phyloP scores from a whole-genome alignment of 1,140 invertebrate genomes.

The Sipha flava region DNA sequence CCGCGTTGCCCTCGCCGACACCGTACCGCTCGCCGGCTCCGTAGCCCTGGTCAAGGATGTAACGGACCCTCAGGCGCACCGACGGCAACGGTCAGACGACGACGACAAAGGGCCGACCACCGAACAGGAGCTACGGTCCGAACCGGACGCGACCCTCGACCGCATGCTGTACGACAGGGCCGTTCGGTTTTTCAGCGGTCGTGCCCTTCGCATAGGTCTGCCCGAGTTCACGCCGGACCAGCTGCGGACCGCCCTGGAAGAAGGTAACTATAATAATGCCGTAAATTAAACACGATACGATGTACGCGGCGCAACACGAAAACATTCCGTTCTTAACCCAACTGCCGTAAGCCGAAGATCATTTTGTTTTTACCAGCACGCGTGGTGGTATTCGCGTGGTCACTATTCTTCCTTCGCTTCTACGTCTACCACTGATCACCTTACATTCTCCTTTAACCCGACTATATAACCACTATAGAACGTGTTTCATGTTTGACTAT shows the following conservation, averaged over 20 bases:
- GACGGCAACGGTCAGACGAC: constrained; percentile 45
- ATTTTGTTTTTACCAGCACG: too few species aligned
- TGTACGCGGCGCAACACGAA: too few species aligned
- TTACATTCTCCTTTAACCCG: too few species aligned
- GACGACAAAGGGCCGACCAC: constrained; percentile 52
- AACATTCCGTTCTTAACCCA: too few species aligned
- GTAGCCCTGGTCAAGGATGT: constrained; percentile 47
- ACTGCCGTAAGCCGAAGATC: too few species aligned
- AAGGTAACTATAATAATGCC: constrained; percentile 54
- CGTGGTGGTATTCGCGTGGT: too few species aligned
- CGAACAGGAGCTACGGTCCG: constrained; percentile 43
- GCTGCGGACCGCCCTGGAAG: constrained; percentile 59
- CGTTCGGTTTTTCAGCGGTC: constrained; percentile 59
- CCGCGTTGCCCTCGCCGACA: constrained; percentile 42
- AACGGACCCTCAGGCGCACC: background rate
- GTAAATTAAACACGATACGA: background rate
- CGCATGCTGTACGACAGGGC: constrained; percentile 61
- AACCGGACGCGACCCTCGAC: constrained; percentile 55
- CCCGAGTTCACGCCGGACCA: constrained; percentile 61
- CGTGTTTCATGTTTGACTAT: too few species aligned
- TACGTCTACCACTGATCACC: too few species aligned
- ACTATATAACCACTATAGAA: too few species aligned
- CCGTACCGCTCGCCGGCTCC: constrained; percentile 45
- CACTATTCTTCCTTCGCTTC: too few species aligned
- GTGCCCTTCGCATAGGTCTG: constrained; percentile 62